Evolutionary conservation across 2,113 vertebrate genomes (phyloP), one percentile per base, ranked within the genome.

Genomic region (Menidia beryllina): DNA sequence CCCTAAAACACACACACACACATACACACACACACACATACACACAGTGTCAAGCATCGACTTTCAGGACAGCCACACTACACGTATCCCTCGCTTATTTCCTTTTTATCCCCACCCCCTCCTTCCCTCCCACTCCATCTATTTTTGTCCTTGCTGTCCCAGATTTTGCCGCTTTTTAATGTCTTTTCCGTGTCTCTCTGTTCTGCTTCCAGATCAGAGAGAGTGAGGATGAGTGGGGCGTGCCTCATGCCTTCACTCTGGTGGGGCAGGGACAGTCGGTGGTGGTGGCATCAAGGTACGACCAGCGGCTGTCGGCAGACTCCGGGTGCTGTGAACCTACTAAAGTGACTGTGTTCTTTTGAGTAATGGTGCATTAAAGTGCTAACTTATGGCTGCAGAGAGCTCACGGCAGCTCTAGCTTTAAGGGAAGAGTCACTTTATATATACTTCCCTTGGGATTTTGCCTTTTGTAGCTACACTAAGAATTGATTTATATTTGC

Each of bases 151-250:
- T 20, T 13, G 17, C 75, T 89, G 81, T 86, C 85, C 86, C 57
- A 91, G 79, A 87, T 88, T 60, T 60, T 2, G 27, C 68, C 27
- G 26, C 48, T 69, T 59, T 85, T 69, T 82, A 52, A 75, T 83
- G 77, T 83, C 66, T 75, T 73, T 72, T 38, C 59, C 68, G 72
- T 77, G 45, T 69, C 25, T 82, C 53, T 79, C 38, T 79, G 65
- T 82, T 1, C 75, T 58, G 0, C 70, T 69, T 86, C 52, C 88
- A 99, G 98, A 94, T 99, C 67, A 94, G 96, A 93, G 95, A 95
- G 79, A 98, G 96, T 20, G 97, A 99, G 78, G 96, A 97, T 0
- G 97, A 99, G 84, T 99, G 97, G 97, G 97, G 97, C 0, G 96
- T 98, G 69, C 96, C 97, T 60, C 94, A 98, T 69, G 97, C 96